A percentile compares a stretch with the other conserved stretches of the same genome.
phyloP scores from a whole-genome alignment of 2,113 vertebrate genomes.

The Pelmatolapia mariae region DNA sequence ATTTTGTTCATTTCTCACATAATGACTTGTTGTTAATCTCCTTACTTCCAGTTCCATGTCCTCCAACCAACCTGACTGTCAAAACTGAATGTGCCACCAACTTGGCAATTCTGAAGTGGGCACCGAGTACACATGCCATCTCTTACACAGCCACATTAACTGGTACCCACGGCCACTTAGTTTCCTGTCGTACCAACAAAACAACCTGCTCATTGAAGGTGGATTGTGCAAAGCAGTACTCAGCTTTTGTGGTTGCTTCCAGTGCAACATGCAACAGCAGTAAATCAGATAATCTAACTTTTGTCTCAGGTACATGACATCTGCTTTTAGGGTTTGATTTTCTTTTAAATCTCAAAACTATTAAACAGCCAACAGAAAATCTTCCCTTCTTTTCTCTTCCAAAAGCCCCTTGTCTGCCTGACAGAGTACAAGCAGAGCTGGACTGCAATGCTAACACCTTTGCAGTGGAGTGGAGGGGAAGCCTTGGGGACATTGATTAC shows the following conservation, averaged over 20 bases:
- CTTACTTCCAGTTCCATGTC: slow-evolving; percentile 63
- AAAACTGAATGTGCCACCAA: slow-evolving; percentile 59
- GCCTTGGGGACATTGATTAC: slow-evolving; percentile 19
- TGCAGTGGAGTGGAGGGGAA: slow-evolving; percentile 62
- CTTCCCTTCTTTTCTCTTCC: neutral
- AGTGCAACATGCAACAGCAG: slow-evolving; percentile 63
- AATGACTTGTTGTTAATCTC: neutral
- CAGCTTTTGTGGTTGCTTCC: slow-evolving; percentile 57
- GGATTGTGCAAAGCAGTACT: slow-evolving; percentile 61
- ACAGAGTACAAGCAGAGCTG: slow-evolving; percentile 45
- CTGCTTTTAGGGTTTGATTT: neutral
- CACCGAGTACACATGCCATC: slow-evolving; percentile 10
- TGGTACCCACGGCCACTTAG: slow-evolving; percentile 38
- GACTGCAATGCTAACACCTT: slow-evolving; percentile 60
- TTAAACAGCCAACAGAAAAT: neutral
- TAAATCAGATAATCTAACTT: neutral
- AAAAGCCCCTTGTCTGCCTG: slow-evolving; percentile 70
- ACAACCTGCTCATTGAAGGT: slow-evolving; percentile 56
- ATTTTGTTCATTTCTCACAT: neutral
- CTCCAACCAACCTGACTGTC: slow-evolving; percentile 52
- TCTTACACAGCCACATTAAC: slow-evolving; percentile 53
- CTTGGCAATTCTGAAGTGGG: slow-evolving; percentile 55
- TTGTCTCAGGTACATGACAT: slow-evolving; percentile 59
- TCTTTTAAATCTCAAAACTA: neutral
- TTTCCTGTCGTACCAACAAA: slow-evolving; percentile 53